Conservation (phyloP, 2,888 invertebrate species). For the Scaptomyza parva region DNA sequence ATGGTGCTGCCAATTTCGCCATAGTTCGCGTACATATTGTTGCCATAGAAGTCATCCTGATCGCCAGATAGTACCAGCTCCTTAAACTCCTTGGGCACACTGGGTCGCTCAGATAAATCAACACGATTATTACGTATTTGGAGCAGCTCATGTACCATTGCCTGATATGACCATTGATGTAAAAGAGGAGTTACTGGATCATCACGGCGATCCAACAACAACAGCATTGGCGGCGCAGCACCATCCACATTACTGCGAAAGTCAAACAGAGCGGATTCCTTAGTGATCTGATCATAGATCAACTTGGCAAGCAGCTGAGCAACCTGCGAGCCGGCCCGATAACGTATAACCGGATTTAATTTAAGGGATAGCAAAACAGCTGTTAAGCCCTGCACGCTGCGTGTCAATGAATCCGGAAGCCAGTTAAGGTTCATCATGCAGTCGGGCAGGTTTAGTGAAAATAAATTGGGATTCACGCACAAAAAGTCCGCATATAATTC, state of each 20-base stretch:
- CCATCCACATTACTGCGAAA: slow-evolving; percentile 89
- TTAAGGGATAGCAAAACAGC: slow-evolving; percentile 95
- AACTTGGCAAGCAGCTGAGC: slow-evolving; percentile 94
- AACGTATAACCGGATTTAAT: slow-evolving; percentile 94
- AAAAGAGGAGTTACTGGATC: slow-evolving; percentile 98
- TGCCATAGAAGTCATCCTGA: slow-evolving; percentile 98
- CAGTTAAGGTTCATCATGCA: slow-evolving; percentile 91
- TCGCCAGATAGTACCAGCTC: slow-evolving; percentile 97
- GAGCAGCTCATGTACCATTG: slow-evolving; percentile 99
- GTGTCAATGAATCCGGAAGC: slow-evolving; percentile 91
- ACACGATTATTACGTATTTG: slow-evolving; percentile 97
- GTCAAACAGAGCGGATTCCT: slow-evolving; percentile 95
- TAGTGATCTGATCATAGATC: slow-evolving; percentile 92
- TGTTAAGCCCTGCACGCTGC: slow-evolving; percentile 93
- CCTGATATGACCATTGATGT: slow-evolving; percentile 99
- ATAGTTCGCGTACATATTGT: slow-evolving; percentile 98
- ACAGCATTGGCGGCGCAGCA: slow-evolving; percentile 90
- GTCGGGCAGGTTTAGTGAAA: slow-evolving; percentile 91
- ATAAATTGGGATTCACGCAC: slow-evolving; percentile 96
- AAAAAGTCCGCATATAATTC: slow-evolving; percentile 98
- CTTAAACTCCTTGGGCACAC: slow-evolving; percentile 93
- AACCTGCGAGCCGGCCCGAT: slow-evolving; percentile 93
- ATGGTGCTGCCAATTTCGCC: slow-evolving; percentile 99
- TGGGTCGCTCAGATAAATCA: slow-evolving; percentile 92
- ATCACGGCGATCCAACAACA: slow-evolving; percentile 96